A percentile compares a stretch with the other conserved stretches of the same genome.
Conservation (phyloP, 2,797 vertebrate species). For the Danio kyathit region DNA sequence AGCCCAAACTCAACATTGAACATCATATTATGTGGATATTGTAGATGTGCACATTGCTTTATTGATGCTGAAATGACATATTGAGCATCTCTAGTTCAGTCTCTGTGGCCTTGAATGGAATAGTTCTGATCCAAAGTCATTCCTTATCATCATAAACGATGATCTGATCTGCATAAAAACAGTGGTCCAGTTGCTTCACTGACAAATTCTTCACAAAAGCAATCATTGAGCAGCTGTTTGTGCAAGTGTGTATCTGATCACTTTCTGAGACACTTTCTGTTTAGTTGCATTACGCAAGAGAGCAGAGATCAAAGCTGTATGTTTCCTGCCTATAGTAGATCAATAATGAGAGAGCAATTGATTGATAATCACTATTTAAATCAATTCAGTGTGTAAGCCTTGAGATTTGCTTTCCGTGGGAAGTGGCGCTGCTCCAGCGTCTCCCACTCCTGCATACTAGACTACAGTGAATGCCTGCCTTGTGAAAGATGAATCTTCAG, state of each 20-base stretch:
- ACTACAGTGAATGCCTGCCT: slow-evolving; percentile 6
- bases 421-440: slow-evolving; percentile 19
- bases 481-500: slow-evolving; percentile 28
- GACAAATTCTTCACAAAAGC: not conserved
- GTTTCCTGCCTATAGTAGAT: not conserved
- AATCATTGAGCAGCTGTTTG: not conserved
- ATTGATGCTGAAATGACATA: no score
- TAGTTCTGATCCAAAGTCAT: not conserved
- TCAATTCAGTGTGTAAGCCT: not conserved
- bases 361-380: not conserved
- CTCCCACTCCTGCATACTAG: slow-evolving; percentile 10
- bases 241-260: not conserved
- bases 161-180: not conserved
- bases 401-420: slow-evolving; percentile 4
- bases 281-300: not conserved
- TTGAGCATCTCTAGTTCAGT: not conserved
- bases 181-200: not conserved
- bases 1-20: no score
- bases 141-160: not conserved
- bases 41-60: no score
- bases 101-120: not conserved
- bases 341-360: not conserved
- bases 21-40: no score
- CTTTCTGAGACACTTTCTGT: not conserved
- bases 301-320: not conserved